Percentiles rank a stretch among this genome's conserved stretches.
phyloP scores from a whole-genome alignment of 2,113 vertebrate species.

The Dromiciops gliroides region DNA sequence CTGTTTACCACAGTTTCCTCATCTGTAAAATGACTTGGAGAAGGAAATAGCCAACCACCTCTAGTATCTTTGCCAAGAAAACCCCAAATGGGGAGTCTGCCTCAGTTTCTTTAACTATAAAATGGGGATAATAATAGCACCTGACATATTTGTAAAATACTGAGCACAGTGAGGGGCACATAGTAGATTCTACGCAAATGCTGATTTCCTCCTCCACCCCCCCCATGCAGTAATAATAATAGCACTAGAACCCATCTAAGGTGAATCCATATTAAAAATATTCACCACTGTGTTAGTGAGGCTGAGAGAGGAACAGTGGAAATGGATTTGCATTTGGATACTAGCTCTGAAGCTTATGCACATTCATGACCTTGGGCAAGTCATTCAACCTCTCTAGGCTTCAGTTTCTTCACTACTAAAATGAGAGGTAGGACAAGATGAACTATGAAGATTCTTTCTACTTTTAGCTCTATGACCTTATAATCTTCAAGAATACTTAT shows the following conservation, averaged over 20 bases:
- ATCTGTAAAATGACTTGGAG: background rate
- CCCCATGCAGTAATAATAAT: background rate
- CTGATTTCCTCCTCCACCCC: background rate
- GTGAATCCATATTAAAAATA: background rate
- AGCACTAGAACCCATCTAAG: background rate
- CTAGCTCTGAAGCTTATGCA: background rate
- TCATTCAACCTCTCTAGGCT: background rate
- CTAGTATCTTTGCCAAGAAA: too few species aligned
- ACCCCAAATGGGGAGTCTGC: too few species aligned
- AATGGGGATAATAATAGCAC: background rate
- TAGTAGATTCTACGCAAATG: background rate
- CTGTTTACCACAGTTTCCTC: background rate
- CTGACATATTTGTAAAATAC: background rate
- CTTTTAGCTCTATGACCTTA: background rate
- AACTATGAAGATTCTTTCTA: background rate
- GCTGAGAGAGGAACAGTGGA: background rate
- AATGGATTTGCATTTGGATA: background rate
- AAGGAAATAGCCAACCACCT: too few species aligned
- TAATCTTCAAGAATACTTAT: background rate
- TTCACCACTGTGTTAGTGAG: background rate
- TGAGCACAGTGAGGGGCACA: too few species aligned
- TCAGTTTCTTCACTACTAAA: background rate
- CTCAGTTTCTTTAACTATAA: background rate
- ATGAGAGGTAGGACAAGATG: background rate
- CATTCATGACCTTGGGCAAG: accelerated